A percentile compares a stretch with the other conserved stretches of the same genome.
These are phyloP conservation scores for Pollenia labialis DNA, from an alignment of 2,888 invertebrate species.

Conservation along the genomic window DNA sequence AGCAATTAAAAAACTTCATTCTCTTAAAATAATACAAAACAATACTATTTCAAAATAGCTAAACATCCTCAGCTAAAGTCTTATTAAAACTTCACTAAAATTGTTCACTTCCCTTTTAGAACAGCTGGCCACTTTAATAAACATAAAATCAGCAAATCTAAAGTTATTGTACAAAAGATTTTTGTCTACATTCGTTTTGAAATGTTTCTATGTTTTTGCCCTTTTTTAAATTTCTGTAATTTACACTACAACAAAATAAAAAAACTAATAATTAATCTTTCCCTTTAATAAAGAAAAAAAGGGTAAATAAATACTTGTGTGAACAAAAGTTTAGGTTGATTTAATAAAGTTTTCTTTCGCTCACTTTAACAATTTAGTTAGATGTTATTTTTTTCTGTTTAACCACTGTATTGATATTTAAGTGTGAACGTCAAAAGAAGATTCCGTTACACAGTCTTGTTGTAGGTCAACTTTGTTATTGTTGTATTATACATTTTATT, in stretches of 20 bases:
- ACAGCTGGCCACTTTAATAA: constrained; percentile 26
- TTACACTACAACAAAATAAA: constrained; percentile 1
- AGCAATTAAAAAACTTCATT: no score
- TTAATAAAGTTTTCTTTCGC: not conserved
- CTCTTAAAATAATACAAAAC: no score
- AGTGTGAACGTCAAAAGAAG: not conserved
- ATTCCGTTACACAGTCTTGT: constrained; percentile 46
- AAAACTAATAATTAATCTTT: constrained; percentile 32
- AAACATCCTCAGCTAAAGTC: no score
- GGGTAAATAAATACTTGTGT: no score
- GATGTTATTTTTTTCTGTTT: not conserved
- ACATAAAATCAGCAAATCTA: not conserved
- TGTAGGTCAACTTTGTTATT: constrained; percentile 54
- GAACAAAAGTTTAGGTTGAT: no score
- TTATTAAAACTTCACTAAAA: no score
- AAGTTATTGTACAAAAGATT: constrained; percentile 37
- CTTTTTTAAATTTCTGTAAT: constrained; percentile 21
- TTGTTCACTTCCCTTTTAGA: not conserved
- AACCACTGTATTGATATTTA: not conserved
- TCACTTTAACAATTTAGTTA: not conserved
- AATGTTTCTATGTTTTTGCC: not conserved
- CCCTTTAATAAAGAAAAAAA: not conserved
- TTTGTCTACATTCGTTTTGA: not conserved
- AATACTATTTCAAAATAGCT: no score
- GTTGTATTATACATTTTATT: not conserved